Base-by-base conservation (phyloP, 2,888 invertebrate genomes). In the Aphrophora alni region DNA sequence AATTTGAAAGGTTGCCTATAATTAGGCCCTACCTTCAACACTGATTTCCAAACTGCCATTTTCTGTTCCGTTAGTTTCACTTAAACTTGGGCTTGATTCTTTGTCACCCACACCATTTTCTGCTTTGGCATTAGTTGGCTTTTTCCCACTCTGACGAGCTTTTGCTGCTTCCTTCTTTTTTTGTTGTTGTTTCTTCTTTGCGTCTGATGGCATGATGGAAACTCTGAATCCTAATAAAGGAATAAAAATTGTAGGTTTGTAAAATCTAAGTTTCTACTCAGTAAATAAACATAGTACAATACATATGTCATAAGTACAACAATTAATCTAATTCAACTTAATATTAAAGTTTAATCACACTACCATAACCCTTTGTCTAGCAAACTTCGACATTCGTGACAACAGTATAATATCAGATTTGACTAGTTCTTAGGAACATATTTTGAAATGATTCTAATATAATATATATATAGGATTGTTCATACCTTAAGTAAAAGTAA, bases 121-220 rank as follows among this genome's bases (percentile, higher is more conserved):
- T 84, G 85, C 27, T 82, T 85, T 81, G 85, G 85, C 84, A 86
- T 88, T 79, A 21, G 81, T 68, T 27, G 83, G 84, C 82, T 89
- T 89, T 85, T 89, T 89, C 81, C 86, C 84, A 85, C 86, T 84
- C 85, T 91, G 91, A 81, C 95, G 92, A 83, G 92, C 93, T 87
- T 94, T 95, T 4, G 96, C 95, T 78, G 97, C 96, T 85, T 98
- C 98, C 88, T 99, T 99, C 89, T 99, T 99, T 89, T 97, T 97
- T 88, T 97, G 97, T 87, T 97, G 97, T 88, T 98, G 95, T 88
- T 97, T 97, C 92, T 99, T 99, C 90, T 99, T 99, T 44, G 98
- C 94, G 90, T 99, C 99, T 86, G 99, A 99, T 88, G 99, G 98
- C 99, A 99, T 99, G 85, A 84, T 89, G n/a, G 7, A 77, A 71